Conservation (phyloP, 2,888 invertebrate species). For the Lottia scabra region DNA sequence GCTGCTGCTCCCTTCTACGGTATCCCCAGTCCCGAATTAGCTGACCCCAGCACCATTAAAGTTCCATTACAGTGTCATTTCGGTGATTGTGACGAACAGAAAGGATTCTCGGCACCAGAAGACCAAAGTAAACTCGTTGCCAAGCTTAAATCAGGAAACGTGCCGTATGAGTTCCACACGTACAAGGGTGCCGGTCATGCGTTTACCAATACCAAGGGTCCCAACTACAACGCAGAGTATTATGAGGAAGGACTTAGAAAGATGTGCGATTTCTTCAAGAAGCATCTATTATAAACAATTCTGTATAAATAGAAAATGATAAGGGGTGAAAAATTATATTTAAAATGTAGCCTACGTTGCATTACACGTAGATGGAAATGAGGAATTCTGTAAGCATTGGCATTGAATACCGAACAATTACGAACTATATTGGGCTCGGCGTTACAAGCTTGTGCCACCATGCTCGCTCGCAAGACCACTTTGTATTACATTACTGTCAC, state of each 20-base stretch:
- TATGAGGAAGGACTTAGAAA: slow-evolving; percentile 39
- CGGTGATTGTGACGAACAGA: slow-evolving; percentile 48
- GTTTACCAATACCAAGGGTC: slow-evolving; percentile 46
- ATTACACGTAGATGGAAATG: too few species aligned
- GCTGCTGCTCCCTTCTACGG: slow-evolving; percentile 65
- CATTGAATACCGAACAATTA: too few species aligned
- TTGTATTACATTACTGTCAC: background rate
- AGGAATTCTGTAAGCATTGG: too few species aligned
- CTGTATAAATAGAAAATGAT: too few species aligned
- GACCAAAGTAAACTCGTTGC: slow-evolving; percentile 46
- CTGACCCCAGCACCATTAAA: slow-evolving; percentile 52
- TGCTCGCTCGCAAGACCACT: too few species aligned
- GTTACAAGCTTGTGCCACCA: too few species aligned
- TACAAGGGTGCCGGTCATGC: slow-evolving; percentile 52
- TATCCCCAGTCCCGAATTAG: slow-evolving; percentile 46
- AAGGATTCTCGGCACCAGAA: slow-evolving; percentile 54
- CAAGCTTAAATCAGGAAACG: slow-evolving; percentile 40
- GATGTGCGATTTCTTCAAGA: slow-evolving; percentile 49
- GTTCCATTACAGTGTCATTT: slow-evolving; percentile 64
- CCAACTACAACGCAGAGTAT: slow-evolving; percentile 44
- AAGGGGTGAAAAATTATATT: too few species aligned
- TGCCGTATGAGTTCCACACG: slow-evolving; percentile 39
- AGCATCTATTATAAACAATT: slow-evolving; percentile 24
- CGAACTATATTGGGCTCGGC: too few species aligned
- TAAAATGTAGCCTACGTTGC: too few species aligned